Percentiles rank a stretch among this genome's conserved stretches.
These are phyloP conservation scores for Dicranocentrus wangi DNA, from an alignment of 2,888 invertebrate genomes.

Conservation along the genomic window DNA sequence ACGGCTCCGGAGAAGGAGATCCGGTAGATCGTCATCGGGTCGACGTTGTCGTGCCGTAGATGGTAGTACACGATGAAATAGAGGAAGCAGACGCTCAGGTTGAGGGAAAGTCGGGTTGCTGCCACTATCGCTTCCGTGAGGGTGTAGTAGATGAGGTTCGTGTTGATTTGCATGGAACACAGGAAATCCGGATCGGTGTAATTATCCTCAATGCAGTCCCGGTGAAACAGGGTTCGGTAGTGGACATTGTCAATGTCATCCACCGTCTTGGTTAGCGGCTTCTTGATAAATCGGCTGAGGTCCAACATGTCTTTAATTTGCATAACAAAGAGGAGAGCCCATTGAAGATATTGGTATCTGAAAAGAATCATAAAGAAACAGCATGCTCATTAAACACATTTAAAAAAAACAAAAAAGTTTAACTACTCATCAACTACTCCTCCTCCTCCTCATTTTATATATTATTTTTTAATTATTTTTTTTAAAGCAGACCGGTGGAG, in stretches of 20 bases:
- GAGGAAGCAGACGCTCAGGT: constrained; percentile 64
- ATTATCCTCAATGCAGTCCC: constrained; percentile 33
- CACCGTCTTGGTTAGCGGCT: constrained; percentile 45
- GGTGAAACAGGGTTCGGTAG: constrained; percentile 48
- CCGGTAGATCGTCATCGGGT: constrained; percentile 39
- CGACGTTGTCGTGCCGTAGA: constrained; percentile 62
- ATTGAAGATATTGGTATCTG: constrained; percentile 5
- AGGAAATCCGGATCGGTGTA: constrained; percentile 60
- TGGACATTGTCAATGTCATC: constrained; percentile 54
- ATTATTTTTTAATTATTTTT: no score
- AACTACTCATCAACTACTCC: no score
- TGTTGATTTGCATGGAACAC: constrained; percentile 64
- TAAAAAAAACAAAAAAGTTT: no score
- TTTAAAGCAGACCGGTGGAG: no score
- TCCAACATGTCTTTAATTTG: constrained; percentile 29
- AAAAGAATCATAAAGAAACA: background rate
- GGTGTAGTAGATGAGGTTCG: constrained; percentile 63
- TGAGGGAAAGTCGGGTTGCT: constrained; percentile 65
- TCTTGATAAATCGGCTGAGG: constrained; percentile 39
- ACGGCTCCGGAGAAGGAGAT: constrained; percentile 41
- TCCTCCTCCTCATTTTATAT: no score
- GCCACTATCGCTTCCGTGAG: constrained; percentile 58
- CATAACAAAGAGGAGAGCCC: background rate
- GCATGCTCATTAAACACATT: no score
- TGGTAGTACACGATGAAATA: constrained; percentile 70